phyloP scores from a whole-genome alignment of 2,113 vertebrate species.

The Lethenteron reissneri region DNA sequence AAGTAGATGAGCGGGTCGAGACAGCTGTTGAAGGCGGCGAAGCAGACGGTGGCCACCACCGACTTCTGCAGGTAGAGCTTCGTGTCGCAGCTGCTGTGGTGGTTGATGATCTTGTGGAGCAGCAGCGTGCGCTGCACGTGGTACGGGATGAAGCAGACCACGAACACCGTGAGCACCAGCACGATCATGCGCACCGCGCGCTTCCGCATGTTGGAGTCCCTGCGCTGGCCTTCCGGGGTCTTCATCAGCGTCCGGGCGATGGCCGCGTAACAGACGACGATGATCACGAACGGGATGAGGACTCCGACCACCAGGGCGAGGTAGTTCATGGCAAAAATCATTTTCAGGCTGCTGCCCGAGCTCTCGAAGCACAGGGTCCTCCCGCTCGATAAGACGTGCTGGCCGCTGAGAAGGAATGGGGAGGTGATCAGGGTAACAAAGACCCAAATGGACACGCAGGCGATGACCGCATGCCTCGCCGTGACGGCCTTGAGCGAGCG shows the following conservation, averaged over 20 bases:
- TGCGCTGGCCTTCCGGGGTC: conserved; percentile 22
- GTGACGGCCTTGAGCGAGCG: conserved; percentile 43
- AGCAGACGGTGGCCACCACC: conserved; percentile 53
- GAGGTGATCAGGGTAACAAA: conserved; percentile 43
- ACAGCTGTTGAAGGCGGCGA: conserved; percentile 73
- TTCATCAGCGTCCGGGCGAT: conserved; percentile 45
- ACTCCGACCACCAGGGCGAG: conserved; percentile 53
- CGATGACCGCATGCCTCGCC: conserved; percentile 32
- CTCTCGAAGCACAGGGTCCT: conserved; percentile 68
- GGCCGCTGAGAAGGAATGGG: conserved; percentile 40
- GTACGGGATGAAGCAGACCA: conserved; percentile 71
- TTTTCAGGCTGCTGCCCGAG: conserved; percentile 10
- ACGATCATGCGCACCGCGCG: conserved; percentile 73
- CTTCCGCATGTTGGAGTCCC: conserved; percentile 25
- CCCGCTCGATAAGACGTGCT: conserved; percentile 22
- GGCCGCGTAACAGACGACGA: conserved; percentile 57
- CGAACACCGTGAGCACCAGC: conserved; percentile 54
- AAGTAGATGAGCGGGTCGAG: conserved; percentile 84
- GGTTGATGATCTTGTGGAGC: conserved; percentile 25
- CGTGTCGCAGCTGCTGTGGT: conserved; percentile 20
- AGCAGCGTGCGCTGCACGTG: conserved; percentile 62
- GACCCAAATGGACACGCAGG: conserved; percentile 44
- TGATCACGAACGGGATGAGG: conserved; percentile 45
- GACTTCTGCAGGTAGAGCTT: conserved; percentile 47
- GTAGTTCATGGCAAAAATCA: conserved; percentile 37